Conservation (phyloP, 2,888 invertebrate species). For the Tanypteryx hageni region DNA sequence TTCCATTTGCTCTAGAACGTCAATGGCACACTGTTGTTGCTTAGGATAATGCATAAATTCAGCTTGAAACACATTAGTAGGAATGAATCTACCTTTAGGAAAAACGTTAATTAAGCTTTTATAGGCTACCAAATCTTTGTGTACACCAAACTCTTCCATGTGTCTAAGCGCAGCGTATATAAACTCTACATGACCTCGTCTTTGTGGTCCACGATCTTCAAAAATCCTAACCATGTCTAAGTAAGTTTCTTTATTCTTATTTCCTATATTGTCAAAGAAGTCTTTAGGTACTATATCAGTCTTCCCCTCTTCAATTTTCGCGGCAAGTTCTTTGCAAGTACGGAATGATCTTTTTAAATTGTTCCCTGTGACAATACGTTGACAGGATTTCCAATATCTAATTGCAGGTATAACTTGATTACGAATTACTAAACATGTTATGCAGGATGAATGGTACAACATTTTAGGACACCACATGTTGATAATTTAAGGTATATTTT, state of each 20-base stretch:
- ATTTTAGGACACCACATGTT: not conserved
- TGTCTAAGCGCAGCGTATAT: conserved; percentile 91
- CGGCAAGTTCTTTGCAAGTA: not conserved
- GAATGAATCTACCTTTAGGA: conserved; percentile 92
- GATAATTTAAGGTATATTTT: too few species aligned
- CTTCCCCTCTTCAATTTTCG: conserved; percentile 50
- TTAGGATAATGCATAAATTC: conserved; percentile 96
- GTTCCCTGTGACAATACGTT: not conserved
- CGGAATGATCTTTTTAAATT: not conserved
- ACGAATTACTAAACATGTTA: not conserved
- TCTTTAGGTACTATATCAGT: conserved; percentile 68
- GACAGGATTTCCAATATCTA: not conserved
- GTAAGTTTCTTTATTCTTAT: conserved; percentile 83
- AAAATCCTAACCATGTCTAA: conserved; percentile 87
- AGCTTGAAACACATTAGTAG: conserved; percentile 88
- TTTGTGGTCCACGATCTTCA: conserved; percentile 81
- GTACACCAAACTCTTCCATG: conserved; percentile 93
- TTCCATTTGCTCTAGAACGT: conserved; percentile 96
- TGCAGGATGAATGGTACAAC: not conserved
- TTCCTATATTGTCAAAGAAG: conserved; percentile 73
- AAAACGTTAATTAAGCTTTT: conserved; percentile 90
- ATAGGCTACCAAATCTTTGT: conserved; percentile 91
- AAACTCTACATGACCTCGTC: conserved; percentile 95
- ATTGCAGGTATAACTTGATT: not conserved
- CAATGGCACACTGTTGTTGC: conserved; percentile 96